Evolutionary conservation across 2,797 vertebrate genomes (phyloP).

Genomic region (Oreochromis mossambicus): DNA sequence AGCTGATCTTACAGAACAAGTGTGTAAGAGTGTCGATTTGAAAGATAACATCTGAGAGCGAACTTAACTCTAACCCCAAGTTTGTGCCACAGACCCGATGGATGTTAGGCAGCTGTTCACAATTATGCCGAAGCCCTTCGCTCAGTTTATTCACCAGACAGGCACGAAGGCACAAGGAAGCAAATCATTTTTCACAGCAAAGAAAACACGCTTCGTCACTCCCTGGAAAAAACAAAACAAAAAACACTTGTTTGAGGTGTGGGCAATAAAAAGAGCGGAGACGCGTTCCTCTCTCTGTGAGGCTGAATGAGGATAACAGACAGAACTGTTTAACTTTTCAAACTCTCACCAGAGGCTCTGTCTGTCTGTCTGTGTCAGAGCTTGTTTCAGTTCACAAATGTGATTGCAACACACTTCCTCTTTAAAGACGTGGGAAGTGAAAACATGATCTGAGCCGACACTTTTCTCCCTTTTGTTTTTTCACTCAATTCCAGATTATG

Average conservation of each 20-base stretch:
- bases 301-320: neutral
- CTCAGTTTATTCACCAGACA: neutral
- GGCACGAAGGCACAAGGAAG: neutral
- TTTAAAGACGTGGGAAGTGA: constrained; percentile 44
- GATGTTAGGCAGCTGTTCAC: neutral
- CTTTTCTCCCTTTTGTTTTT: neutral
- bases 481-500: neutral
- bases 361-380: neutral
- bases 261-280: neutral
- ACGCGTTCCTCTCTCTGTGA: neutral
- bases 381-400: constrained; percentile 16
- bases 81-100: neutral
- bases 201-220: neutral
- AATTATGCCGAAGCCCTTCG: neutral
- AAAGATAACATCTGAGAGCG: neutral
- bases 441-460: neutral
- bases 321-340: neutral
- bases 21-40: neutral
- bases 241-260: neutral
- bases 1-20: neutral
- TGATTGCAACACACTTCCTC: constrained; percentile 36
- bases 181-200: neutral
- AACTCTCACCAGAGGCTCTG: neutral
- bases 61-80: neutral
- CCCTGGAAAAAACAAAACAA: neutral